Conservation (phyloP, 2,113 vertebrate species). For the Galeopterus variegatus region DNA sequence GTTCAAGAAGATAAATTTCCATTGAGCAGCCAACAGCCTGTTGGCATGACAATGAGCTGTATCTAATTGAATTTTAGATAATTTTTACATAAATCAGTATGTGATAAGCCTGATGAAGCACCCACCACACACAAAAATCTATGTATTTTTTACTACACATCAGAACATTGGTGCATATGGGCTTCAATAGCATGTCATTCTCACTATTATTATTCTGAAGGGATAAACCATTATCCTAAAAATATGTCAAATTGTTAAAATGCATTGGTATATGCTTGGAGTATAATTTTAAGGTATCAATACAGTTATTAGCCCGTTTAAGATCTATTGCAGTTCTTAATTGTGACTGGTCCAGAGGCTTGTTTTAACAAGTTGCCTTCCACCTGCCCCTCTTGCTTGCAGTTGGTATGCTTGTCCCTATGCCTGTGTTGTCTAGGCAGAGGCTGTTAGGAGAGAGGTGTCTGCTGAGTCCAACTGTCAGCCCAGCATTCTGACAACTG, state of each 20-base stretch:
- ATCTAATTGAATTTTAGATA: not conserved
- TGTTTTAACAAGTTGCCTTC: slow-evolving; percentile 15
- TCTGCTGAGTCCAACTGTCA: not conserved
- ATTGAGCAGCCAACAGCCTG: not conserved
- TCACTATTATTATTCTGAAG: slow-evolving; percentile 70
- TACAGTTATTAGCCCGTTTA: slow-evolving; percentile 21
- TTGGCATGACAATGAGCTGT: not conserved
- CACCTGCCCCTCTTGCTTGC: not conserved
- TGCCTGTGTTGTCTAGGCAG: not conserved
- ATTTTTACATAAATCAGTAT: not conserved
- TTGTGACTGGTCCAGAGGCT: not conserved
- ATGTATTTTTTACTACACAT: not conserved
- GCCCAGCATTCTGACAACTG: accelerated
- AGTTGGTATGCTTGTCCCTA: not conserved
- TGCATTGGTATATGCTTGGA: slow-evolving; percentile 57
- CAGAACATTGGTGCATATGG: not conserved
- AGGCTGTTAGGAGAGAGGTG: not conserved
- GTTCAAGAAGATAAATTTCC: not conserved
- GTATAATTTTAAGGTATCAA: slow-evolving; percentile 71
- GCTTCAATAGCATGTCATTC: slow-evolving; percentile 45
- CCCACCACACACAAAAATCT: not conserved
- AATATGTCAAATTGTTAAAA: slow-evolving; percentile 72
- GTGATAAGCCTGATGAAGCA: not conserved
- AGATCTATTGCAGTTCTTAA: slow-evolving; percentile 66
- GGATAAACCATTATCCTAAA: slow-evolving; percentile 61